Conservation (phyloP, 2,113 vertebrate species). For the Myxocyprinus asiaticus region DNA sequence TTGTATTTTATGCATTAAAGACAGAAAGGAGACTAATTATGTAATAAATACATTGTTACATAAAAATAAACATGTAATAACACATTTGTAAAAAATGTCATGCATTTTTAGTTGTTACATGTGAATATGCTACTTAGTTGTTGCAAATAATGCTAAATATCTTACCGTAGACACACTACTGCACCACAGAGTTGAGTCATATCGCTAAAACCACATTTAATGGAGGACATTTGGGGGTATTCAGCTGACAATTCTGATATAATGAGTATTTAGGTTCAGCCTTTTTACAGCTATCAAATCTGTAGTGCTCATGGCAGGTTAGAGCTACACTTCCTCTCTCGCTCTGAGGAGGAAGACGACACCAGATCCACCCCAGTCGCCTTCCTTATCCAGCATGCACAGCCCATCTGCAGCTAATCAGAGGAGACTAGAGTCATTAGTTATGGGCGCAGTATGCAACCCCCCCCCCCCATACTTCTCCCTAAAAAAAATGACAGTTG, state of each 20-base stretch:
- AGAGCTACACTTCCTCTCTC: conserved; percentile 36
- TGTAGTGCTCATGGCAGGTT: conserved; percentile 17
- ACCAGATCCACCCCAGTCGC: conserved; percentile 36
- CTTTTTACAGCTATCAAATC: conserved; percentile 43
- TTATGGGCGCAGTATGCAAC: conserved; percentile 48
- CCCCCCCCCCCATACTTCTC: neutral
- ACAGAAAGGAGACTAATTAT: too few relatives aligned
- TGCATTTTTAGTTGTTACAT: neutral
- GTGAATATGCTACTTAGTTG: neutral
- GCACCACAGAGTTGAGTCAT: too few relatives aligned
- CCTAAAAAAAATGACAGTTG: conserved; percentile 44
- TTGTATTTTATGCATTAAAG: too few relatives aligned
- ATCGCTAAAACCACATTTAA: neutral
- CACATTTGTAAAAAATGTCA: too few relatives aligned
- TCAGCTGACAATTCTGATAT: neutral
- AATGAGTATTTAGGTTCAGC: conserved; percentile 38
- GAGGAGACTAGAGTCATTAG: conserved; percentile 55
- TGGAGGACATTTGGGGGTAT: neutral
- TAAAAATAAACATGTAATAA: too few relatives aligned
- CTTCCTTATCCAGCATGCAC: conserved; percentile 34
- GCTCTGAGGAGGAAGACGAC: conserved; percentile 22
- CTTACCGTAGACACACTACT: neutral
- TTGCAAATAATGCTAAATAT: neutral
- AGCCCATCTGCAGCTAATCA: conserved; percentile 55
- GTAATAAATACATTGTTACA: too few relatives aligned